Evolutionary conservation across 2,888 invertebrate genomes (phyloP).

Genomic region (Cantharis flavilabris): DNA sequence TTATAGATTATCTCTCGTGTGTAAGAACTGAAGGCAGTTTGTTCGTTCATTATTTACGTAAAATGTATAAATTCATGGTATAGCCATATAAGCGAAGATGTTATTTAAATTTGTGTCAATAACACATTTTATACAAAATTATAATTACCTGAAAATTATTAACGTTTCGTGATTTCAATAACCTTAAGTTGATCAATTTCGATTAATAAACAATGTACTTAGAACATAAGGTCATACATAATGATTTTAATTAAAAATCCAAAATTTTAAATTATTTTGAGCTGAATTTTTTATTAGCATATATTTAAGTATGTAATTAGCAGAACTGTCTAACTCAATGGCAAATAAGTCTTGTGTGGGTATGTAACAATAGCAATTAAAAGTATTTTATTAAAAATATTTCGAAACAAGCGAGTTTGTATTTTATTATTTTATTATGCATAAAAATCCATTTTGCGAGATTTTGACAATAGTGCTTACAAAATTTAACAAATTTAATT

Average conservation of each 20-base stretch:
- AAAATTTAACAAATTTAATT: background rate
- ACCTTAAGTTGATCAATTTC: conserved; percentile 15
- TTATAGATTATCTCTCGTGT: background rate
- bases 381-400: background rate
- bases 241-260: background rate
- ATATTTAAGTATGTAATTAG: background rate
- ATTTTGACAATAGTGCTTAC: background rate
- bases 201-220: conserved; percentile 5
- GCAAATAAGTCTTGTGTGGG: background rate
- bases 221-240: conserved; percentile 3
- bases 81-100: background rate
- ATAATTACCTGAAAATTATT: conserved; percentile 9
- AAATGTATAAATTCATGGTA: background rate
- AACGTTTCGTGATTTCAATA: conserved; percentile 10
- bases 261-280: background rate
- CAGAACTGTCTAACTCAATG: background rate
- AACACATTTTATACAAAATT: conserved; percentile 10
- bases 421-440: background rate
- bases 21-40: background rate
- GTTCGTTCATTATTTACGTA: background rate
- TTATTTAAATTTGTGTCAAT: conserved; percentile 16
- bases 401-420: background rate
- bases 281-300: background rate
- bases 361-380: background rate
- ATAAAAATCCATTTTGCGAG: background rate